phyloP scores from a whole-genome alignment of 2,113 vertebrate species.

The Cynocephalus volans region DNA sequence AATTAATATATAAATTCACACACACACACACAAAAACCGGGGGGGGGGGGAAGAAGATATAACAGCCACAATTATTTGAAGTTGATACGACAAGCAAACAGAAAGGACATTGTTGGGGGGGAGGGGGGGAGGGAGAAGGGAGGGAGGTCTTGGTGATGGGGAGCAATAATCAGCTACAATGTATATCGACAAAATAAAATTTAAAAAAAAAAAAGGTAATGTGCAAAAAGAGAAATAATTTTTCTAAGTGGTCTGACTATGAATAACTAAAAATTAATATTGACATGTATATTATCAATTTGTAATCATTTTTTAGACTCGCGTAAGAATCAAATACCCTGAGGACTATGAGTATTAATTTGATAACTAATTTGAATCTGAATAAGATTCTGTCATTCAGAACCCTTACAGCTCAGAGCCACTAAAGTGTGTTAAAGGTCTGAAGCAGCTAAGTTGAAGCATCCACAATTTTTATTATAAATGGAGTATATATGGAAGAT shows the following conservation, averaged over 20 bases:
- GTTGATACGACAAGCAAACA: too few relatives aligned
- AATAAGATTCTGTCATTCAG: neutral
- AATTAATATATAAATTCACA: too few relatives aligned
- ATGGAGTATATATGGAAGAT: neutral
- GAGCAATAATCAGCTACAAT: too few relatives aligned
- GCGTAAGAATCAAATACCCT: neutral
- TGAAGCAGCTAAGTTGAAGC: neutral
- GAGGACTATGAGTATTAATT: neutral
- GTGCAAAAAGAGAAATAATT: neutral
- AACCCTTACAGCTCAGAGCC: neutral
- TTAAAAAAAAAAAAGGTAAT: constrained; percentile 12
- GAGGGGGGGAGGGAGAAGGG: too few relatives aligned
- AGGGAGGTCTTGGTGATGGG: too few relatives aligned
- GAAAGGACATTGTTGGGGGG: too few relatives aligned
- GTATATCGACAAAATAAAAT: too few relatives aligned
- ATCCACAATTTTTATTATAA: neutral
- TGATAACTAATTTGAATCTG: neutral
- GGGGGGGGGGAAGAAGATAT: too few relatives aligned
- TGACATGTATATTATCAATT: neutral
- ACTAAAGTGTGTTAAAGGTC: neutral
- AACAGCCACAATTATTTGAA: too few relatives aligned
- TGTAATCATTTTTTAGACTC: constrained; percentile 7
- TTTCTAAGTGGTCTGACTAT: neutral
- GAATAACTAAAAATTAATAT: neutral
- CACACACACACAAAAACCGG: too few relatives aligned